These are phyloP conservation scores for Oreocharis arfaki DNA, from an alignment of 2,113 vertebrate species.

Conservation along the genomic window DNA sequence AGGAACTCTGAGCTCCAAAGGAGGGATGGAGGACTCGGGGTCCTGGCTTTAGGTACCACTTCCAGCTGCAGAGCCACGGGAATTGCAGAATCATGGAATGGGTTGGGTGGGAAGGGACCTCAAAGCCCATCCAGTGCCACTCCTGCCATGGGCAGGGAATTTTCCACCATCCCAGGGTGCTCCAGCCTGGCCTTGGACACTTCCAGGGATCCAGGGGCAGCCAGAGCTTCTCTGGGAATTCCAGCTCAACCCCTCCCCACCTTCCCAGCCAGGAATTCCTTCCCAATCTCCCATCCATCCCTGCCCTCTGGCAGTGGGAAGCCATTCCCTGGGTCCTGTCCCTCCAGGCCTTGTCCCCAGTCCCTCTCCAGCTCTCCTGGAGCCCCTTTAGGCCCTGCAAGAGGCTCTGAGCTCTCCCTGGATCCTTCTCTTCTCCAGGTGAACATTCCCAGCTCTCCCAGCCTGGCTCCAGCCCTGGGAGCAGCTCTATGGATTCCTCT, in stretches of 20 bases:
- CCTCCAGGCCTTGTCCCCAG: background rate
- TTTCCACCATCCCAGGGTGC: fast-evolving
- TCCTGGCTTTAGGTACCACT: background rate
- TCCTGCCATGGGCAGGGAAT: background rate
- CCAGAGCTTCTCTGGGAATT: background rate
- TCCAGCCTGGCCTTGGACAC: background rate
- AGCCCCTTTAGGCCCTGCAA: background rate
- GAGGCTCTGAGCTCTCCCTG: background rate
- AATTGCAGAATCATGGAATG: background rate
- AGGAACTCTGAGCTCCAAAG: background rate
- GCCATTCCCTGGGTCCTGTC: background rate
- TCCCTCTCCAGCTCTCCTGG: background rate
- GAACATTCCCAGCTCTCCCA: background rate
- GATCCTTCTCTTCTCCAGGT: background rate
- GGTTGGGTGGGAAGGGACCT: background rate
- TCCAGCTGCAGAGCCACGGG: background rate
- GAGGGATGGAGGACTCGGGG: background rate
- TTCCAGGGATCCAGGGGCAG: background rate
- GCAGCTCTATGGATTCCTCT: background rate
- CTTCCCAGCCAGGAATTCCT: background rate
- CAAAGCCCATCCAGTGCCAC: fast-evolving
- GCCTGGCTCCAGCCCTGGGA: background rate
- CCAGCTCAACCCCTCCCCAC: background rate
- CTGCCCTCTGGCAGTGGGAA: background rate
- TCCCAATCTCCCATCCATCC: background rate